Base-by-base conservation (phyloP, 64 coral and sea anemone genomes). In the Orbicella faveolata region DNA sequence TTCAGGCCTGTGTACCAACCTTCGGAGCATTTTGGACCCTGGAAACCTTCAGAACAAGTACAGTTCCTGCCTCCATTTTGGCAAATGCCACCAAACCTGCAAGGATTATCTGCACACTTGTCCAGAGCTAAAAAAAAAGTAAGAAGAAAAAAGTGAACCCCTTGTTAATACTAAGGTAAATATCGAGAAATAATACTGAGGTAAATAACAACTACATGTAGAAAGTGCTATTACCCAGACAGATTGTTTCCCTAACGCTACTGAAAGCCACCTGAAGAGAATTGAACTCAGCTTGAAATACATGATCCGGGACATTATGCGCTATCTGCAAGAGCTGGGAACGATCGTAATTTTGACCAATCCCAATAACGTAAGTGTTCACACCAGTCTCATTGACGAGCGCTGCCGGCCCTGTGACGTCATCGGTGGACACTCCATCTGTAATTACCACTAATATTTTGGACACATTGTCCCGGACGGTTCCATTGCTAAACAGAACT, bases 391-490 rank as follows among this genome's bases (percentile, higher is more conserved):
- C 64, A 12, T 51, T 62, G 53, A 96, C 61, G 52, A 36, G 12
- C 26, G 79, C 23, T 6, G 93, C 82, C 13, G 93, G 93, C 23
- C 65, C 10, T 21, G 53, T 44, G 54, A 89, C 89, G 16, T 68
- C 26, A 83, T 90, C 89, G 0, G 67, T 36, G 7, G 94, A 95
- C 34, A 81, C 68, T 34, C 90, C 79, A 83, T 92, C 94, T 61
- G 82, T 95, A 3, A 95, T 44, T 59, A 95, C 79, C 0, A 95
- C 5, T 48, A 95, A 65, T 20, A 95, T 51, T 18, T 90, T 86
- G 15, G 91, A 77, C 13, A 90, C 77, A 21, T 88, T 92, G 52
- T 34, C 54, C 35, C 95, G 81, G 36, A 77, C 70, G 1, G 51
- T 30, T 13, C 36, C 90, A 34, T 35, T 69, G 7, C 66, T 87